phyloP scores from a whole-genome alignment of 2,113 vertebrate genomes.

The Scolopax mira region DNA sequence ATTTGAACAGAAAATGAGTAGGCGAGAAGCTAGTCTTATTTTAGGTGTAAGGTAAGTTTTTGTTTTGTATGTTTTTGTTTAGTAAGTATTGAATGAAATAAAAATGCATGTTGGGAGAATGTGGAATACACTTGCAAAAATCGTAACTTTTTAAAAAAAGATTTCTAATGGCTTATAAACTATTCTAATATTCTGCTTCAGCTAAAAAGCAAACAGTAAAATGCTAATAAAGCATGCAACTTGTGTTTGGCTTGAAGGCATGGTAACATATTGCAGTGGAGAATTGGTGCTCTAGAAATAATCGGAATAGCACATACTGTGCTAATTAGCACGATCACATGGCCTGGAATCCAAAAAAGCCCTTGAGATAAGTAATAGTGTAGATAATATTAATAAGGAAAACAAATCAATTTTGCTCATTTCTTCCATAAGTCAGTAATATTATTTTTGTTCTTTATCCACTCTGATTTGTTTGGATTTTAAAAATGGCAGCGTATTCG shows the following conservation, averaged over 20 bases:
- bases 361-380: neutral
- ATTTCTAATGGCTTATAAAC: neutral
- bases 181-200: neutral
- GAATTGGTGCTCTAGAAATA: neutral
- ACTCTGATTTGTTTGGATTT: neutral
- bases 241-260: constrained; percentile 11
- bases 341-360: neutral
- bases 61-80: constrained; percentile 44
- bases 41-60: constrained; percentile 92
- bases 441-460: neutral
- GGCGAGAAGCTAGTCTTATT: constrained; percentile 90
- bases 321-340: neutral
- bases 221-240: neutral
- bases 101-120: neutral
- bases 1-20: constrained; percentile 94
- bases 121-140: neutral
- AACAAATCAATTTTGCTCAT: neutral
- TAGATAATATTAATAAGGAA: neutral
- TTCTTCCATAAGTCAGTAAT: neutral
- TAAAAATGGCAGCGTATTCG: neutral
- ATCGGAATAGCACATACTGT: neutral
- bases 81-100: neutral
- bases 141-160: neutral
- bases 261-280: neutral
- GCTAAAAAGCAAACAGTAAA: neutral